Evolutionary conservation across 1,140 invertebrate species (phyloP).

Genomic region (Zaprionus camerounensis): DNA sequence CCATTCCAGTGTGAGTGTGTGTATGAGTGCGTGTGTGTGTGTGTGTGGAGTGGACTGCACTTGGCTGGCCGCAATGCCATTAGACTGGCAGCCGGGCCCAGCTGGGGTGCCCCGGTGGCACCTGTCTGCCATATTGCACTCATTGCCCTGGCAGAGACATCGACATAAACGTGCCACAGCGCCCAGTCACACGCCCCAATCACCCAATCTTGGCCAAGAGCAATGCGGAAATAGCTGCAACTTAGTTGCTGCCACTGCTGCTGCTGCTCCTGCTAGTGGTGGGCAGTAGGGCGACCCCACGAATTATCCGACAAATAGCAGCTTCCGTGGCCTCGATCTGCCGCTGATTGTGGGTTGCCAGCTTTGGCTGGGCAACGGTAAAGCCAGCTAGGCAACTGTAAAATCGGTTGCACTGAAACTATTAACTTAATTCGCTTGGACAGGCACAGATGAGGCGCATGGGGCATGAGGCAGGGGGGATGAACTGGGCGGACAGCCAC

Average conservation of each 20-base stretch:
- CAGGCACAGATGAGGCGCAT: slow-evolving; percentile 22
- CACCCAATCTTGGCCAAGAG: slow-evolving; percentile 23
- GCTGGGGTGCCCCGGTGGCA: slow-evolving; percentile 29
- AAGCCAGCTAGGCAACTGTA: slow-evolving; percentile 71
- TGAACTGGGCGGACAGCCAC: slow-evolving; percentile 32
- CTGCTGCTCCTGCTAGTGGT: slow-evolving; percentile 10
- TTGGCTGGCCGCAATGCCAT: slow-evolving; percentile 46
- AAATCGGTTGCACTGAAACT: slow-evolving; percentile 53
- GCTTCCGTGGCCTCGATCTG: slow-evolving; percentile 67
- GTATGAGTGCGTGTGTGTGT: too few relatives aligned
- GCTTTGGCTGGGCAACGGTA: slow-evolving; percentile 51
- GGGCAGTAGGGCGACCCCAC: slow-evolving; percentile 33
- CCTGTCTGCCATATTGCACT: slow-evolving; percentile 59
- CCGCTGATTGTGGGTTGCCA: slow-evolving; percentile 64
- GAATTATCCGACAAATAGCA: slow-evolving; percentile 78
- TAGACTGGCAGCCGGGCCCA: slow-evolving; percentile 52
- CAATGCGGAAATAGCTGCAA: slow-evolving; percentile 44
- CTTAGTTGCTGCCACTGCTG: not conserved
- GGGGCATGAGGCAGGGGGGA: not conserved
- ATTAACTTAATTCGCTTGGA: slow-evolving; percentile 70
- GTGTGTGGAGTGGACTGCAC: not conserved
- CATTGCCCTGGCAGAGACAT: slow-evolving; percentile 1
- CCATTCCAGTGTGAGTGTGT: not conserved
- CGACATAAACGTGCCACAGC: not conserved
- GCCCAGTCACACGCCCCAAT: slow-evolving; percentile 2